These are phyloP conservation scores for Chelmon rostratus DNA, from an alignment of 2,797 vertebrate genomes.

Conservation along the genomic window DNA sequence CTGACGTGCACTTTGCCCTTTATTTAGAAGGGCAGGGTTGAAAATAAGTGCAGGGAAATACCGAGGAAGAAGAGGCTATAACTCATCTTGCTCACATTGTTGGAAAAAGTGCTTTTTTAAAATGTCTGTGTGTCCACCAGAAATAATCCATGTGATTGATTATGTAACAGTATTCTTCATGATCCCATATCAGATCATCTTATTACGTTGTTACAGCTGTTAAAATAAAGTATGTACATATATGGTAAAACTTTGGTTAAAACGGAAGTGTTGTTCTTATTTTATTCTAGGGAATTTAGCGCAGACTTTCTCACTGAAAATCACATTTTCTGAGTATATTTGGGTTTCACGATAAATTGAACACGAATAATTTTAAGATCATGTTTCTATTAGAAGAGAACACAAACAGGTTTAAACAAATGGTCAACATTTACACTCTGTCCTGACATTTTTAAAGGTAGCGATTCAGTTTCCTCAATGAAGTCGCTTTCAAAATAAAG, in stretches of 20 bases:
- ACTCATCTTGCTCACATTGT: background rate
- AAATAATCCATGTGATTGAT: slow-evolving; percentile 21
- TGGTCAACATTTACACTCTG: rapidly evolving
- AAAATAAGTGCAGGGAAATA: slow-evolving; percentile 16
- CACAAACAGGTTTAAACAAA: background rate
- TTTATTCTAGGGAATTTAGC: background rate
- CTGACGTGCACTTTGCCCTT: slow-evolving; percentile 16
- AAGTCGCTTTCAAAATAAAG: background rate
- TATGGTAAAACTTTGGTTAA: too few species aligned
- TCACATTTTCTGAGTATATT: background rate
- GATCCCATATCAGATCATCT: slow-evolving; percentile 12
- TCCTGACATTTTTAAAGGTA: background rate
- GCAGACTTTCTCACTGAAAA: rapidly evolving
- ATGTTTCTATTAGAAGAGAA: background rate
- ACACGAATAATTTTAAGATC: background rate
- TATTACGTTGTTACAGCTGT: too few species aligned
- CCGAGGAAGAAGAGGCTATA: background rate
- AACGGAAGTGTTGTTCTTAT: background rate
- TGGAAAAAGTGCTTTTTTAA: background rate
- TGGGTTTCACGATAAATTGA: background rate
- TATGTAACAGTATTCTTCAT: slow-evolving; percentile 39
- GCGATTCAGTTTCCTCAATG: background rate
- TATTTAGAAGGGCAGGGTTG: slow-evolving; percentile 29
- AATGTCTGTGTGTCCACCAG: background rate
- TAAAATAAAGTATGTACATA: too few species aligned